Percentiles rank a stretch among this genome's conserved stretches.
Conservation (phyloP, 2,797 vertebrate species). For the Eremophila alpestris region DNA sequence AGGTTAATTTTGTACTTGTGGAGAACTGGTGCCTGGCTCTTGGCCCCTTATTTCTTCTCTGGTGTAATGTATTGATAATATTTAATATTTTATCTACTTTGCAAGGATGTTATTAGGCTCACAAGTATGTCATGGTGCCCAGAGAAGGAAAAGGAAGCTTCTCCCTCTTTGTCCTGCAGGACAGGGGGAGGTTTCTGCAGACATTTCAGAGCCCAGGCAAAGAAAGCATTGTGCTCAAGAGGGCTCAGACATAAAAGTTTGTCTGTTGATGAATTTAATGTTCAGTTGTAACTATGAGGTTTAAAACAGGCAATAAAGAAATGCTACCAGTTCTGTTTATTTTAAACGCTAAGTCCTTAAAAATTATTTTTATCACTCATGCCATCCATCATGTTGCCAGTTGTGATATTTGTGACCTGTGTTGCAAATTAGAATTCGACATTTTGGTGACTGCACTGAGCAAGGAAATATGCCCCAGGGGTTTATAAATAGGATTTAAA, state of each 20-base stretch:
- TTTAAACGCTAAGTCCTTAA: not conserved
- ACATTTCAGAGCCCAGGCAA: not conserved
- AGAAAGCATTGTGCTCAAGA: not conserved
- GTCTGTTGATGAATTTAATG: not conserved
- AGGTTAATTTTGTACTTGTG: conserved; percentile 51
- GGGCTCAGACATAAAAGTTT: not conserved
- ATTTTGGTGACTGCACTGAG: not conserved
- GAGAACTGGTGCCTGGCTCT: conserved; percentile 8
- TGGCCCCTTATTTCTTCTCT: conserved; percentile 34
- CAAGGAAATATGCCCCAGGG: not conserved
- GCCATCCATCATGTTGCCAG: not conserved
- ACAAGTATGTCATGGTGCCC: conserved; percentile 48
- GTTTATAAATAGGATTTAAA: conserved; percentile 7
- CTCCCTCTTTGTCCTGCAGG: conserved; percentile 15
- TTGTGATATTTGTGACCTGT: not conserved
- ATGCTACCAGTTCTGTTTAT: not conserved
- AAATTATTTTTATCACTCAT: not conserved
- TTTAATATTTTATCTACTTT: conserved; percentile 64
- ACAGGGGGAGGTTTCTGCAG: conserved; percentile 25
- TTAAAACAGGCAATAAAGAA: not conserved
- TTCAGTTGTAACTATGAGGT: not conserved
- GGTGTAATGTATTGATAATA: conserved; percentile 41
- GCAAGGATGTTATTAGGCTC: conserved; percentile 57
- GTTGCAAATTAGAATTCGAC: not conserved
- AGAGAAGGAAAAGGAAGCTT: conserved; percentile 22